phyloP scores from a whole-genome alignment of 1,140 invertebrate genomes.

The Idris sp. region DNA sequence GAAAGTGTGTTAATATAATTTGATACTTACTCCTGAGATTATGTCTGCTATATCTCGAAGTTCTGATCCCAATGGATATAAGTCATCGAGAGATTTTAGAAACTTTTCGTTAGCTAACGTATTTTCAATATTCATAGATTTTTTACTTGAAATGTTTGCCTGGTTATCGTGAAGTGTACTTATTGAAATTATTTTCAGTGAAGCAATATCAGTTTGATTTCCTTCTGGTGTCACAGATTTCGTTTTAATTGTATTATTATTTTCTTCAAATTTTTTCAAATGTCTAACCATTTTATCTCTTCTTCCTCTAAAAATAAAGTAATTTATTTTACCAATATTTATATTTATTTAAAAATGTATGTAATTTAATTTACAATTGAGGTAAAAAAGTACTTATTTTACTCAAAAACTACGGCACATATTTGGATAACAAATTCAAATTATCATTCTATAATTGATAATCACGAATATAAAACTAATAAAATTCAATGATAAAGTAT shows the following conservation, averaged over 20 bases:
- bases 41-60: constrained; percentile 79
- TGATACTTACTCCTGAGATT: constrained; percentile 76
- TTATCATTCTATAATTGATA: no score
- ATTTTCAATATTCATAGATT: constrained; percentile 26
- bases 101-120: constrained; percentile 62
- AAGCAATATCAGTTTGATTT: constrained; percentile 40
- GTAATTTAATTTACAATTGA: no score
- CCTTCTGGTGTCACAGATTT: constrained; percentile 27
- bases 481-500: no score
- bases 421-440: no score
- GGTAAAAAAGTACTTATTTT: no score
- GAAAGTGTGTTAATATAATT: no score
- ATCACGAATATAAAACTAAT: no score
- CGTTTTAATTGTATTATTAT: constrained; percentile 36
- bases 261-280: constrained; percentile 46
- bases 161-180: constrained; percentile 27
- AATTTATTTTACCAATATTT: no score
- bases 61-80: constrained; percentile 76
- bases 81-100: constrained; percentile 72
- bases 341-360: no score
- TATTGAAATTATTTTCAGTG: constrained; percentile 63
- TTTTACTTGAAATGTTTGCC: constrained; percentile 21
- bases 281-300: constrained; percentile 52
- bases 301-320: constrained; percentile 36
- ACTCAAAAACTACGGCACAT: no score